Evolutionary conservation across 2,888 invertebrate species (phyloP).

Genomic region (Barypeithes pellucidus): DNA sequence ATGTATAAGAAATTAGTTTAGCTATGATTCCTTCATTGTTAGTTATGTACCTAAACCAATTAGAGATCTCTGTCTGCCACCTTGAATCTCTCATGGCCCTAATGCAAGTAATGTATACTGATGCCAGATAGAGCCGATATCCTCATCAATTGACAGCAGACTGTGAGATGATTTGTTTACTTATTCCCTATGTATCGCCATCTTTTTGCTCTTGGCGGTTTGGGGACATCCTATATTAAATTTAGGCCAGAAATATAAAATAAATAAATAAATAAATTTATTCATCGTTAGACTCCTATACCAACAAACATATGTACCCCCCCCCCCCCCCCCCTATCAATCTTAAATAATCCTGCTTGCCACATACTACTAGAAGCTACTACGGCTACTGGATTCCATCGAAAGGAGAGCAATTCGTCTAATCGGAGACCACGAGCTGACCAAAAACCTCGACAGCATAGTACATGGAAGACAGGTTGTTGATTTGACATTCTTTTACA

Average conservation of each 20-base stretch:
- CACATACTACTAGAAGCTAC: too few species aligned
- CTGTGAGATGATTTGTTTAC: constrained; percentile 57
- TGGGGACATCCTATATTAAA: constrained; percentile 45
- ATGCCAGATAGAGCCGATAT: constrained; percentile 17
- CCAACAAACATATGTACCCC: too few species aligned
- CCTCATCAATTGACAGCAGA: constrained; percentile 35
- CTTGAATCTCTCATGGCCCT: constrained; percentile 31
- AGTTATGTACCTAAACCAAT: constrained; percentile 26
- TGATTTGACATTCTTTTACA: too few species aligned
- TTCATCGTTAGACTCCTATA: too few species aligned
- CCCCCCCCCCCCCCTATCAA: too few species aligned
- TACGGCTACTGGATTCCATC: too few species aligned
- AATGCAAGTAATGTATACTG: constrained; percentile 42
- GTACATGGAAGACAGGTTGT: too few species aligned
- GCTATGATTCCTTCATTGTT: constrained; percentile 18
- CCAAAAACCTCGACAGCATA: too few species aligned
- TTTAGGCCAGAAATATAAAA: constrained; percentile 7
- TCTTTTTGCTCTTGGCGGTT: constrained; percentile 14
- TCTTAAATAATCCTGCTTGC: too few species aligned
- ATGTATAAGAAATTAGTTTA: constrained; percentile 25
- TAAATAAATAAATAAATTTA: too few species aligned
- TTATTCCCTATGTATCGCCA: constrained; percentile 58
- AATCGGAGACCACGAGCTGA: too few species aligned
- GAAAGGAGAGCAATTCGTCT: too few species aligned
- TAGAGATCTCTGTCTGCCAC: constrained; percentile 21